A percentile compares a stretch with the other conserved stretches of the same genome.
Conservation (phyloP, 2,888 invertebrate genomes). For the Lapara coniferarum region DNA sequence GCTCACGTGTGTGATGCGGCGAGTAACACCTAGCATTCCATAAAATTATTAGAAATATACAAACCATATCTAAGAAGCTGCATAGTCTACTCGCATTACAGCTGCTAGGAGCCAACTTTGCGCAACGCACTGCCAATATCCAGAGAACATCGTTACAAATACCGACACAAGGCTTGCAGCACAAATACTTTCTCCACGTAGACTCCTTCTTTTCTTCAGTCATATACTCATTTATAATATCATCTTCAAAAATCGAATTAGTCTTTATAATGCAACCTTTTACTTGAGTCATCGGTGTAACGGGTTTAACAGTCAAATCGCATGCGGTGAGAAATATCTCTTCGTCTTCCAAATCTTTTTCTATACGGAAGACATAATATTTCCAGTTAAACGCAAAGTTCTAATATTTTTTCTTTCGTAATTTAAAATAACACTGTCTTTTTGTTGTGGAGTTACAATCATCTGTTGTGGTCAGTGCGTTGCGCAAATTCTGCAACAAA, state of each 20-base stretch:
- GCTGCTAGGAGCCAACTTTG: conserved; percentile 53
- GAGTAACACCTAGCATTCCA: no score
- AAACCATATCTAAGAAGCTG: conserved; percentile 62
- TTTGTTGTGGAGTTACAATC: conserved; percentile 17
- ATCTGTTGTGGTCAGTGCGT: conserved; percentile 53
- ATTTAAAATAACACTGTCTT: conserved; percentile 67
- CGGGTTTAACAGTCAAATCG: conserved; percentile 57
- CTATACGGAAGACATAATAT: conserved; percentile 44
- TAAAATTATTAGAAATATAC: conserved; percentile 36
- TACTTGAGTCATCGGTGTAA: conserved; percentile 45
- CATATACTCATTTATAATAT: conserved; percentile 36
- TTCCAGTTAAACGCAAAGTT: background rate
- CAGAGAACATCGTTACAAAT: conserved; percentile 54
- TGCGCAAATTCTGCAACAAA: conserved; percentile 51
- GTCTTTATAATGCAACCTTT: conserved; percentile 63
- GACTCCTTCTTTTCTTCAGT: conserved; percentile 31
- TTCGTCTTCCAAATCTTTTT: conserved; percentile 56
- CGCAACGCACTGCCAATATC: conserved; percentile 72
- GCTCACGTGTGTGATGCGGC: no score
- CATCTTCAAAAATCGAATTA: conserved; percentile 45
- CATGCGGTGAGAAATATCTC: conserved; percentile 65
- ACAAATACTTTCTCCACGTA: conserved; percentile 58
- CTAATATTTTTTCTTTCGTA: background rate
- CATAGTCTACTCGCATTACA: conserved; percentile 57
- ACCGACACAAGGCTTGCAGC: conserved; percentile 53